phyloP scores from a whole-genome alignment of 2,797 vertebrate species.

The Danio tinwini region DNA sequence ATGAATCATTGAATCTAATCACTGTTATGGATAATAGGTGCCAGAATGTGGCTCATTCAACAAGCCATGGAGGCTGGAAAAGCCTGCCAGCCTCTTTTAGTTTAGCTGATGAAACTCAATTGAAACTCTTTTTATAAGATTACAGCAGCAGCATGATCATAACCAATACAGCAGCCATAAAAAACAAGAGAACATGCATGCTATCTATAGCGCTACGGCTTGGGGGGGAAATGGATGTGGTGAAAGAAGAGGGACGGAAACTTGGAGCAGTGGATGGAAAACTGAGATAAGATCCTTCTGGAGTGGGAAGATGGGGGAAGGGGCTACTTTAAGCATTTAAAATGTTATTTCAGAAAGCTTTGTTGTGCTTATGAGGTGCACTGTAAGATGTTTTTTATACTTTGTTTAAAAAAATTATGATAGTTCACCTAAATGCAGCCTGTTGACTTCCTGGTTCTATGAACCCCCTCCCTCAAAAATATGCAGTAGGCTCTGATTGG shows the following conservation, averaged over 20 bases:
- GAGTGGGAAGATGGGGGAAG: background rate
- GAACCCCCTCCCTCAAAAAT: too few species aligned
- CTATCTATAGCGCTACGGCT: background rate
- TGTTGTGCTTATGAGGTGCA: too few species aligned
- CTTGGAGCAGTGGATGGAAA: slow-evolving; percentile 63
- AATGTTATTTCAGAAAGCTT: too few species aligned
- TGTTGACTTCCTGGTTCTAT: too few species aligned
- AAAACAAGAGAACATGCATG: slow-evolving; percentile 36
- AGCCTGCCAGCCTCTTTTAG: background rate
- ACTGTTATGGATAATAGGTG: slow-evolving; percentile 9
- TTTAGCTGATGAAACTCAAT: slow-evolving; percentile 26
- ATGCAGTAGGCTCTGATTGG: too few species aligned
- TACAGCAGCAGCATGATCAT: slow-evolving; percentile 16
- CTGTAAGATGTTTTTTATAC: too few species aligned
- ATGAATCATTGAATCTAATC: slow-evolving; percentile 14
- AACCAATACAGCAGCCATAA: background rate
- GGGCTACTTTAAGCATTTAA: background rate
- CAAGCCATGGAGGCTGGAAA: background rate
- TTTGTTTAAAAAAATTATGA: too few species aligned
- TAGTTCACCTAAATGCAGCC: too few species aligned
- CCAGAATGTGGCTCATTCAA: slow-evolving; percentile 14
- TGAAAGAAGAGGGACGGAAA: slow-evolving; percentile 53
- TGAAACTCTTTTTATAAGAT: slow-evolving; percentile 6
- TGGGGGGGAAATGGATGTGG: slow-evolving; percentile 26
- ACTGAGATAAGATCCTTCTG: slow-evolving; percentile 61